Evolutionary conservation across 2,888 invertebrate species (phyloP), one percentile per base, ranked within the genome.

Genomic region (Dryocosmus kuriphilus): DNA sequence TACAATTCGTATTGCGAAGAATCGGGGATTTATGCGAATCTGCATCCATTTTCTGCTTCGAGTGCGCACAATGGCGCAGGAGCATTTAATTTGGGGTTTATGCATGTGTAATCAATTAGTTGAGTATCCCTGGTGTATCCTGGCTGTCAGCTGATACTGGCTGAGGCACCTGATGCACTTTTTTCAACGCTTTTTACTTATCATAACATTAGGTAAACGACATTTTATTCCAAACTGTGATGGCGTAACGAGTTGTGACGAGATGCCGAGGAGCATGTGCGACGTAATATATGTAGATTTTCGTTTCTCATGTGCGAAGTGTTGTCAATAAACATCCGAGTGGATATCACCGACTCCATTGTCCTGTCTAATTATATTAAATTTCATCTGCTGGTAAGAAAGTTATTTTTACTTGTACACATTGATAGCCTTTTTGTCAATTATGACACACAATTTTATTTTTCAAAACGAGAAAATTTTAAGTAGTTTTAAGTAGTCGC

Each of bases 21-120:
- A 41, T 41, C 16, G 41, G 16, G 16, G 5, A 41, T 16, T 41
- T 41, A 16, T 16, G 41, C 41, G 41, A 41, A 41, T 16, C 41
- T 41, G 41, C 41, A 16, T 41, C 16, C 16, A 41, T 41, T 16
- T 41, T 41, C 41, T 41, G 41, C 41, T 41, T 32, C 16, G 41
- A 16, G 14, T 65, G 30, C 65, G 35, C 38, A 35, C 84, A 84
- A 77, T 84, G 84, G 84, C 84, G 85, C 84, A 85, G 80, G 63
- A 67, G 9, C 35, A 3, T 35, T 11, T 11, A 35, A 35, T 11
- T 35, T 35, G 35, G 35, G 35, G 35, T 35, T 35, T 11, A 35
- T 35, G 3, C n/a, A n/a, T n/a, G n/a, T n/a, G n/a, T n/a, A n/a
- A n/a, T n/a, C n/a, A n/a, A n/a, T n/a, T n/a, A n/a, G n/a, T n/a